Evolutionary conservation across 2,888 invertebrate species (phyloP).

Genomic region (Hartigia nigra): DNA sequence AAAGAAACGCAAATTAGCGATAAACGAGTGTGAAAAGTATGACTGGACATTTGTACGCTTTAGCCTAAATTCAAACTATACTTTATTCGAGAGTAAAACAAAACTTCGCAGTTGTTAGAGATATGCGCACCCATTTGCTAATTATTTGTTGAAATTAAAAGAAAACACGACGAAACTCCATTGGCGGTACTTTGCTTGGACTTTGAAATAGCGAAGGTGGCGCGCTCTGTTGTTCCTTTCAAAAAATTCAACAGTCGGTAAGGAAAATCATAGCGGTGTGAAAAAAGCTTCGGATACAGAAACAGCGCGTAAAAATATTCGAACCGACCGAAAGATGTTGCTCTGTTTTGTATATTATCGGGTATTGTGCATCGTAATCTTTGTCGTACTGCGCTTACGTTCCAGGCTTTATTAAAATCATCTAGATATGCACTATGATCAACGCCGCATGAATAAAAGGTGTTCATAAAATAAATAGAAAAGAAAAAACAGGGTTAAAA

Average conservation of each 20-base stretch:
- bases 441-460: slow-evolving; percentile 21
- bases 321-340: neutral
- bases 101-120: neutral
- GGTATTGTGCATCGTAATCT: neutral
- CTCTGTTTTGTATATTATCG: neutral
- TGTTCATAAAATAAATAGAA: slow-evolving; percentile 21
- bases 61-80: neutral
- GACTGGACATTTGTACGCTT: neutral
- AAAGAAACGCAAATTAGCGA: neutral
- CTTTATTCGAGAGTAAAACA: neutral
- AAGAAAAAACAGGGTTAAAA: slow-evolving; percentile 15
- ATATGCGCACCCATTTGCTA: neutral
- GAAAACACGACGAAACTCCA: neutral
- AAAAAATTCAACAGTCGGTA: neutral
- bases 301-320: neutral
- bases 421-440: slow-evolving; percentile 8
- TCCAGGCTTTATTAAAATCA: neutral
- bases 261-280: neutral
- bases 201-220: neutral
- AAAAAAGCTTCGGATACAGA: neutral
- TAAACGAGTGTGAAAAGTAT: neutral
- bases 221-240: neutral
- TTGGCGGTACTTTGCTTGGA: neutral
- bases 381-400: neutral
- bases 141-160: neutral